phyloP scores from a whole-genome alignment of 2,113 vertebrate species.

The Leiothrix lutea region DNA sequence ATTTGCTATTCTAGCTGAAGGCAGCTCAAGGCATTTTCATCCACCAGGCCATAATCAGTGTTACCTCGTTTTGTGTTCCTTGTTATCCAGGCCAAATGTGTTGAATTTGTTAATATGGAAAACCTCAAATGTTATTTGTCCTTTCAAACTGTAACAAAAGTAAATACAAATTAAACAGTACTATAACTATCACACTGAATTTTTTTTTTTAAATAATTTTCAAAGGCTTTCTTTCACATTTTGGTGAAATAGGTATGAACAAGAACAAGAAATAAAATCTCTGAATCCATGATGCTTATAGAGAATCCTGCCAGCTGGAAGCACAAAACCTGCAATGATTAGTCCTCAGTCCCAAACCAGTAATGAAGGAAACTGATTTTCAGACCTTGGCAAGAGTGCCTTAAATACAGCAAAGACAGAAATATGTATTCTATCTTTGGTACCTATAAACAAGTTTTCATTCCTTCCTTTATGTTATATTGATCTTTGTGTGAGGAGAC shows the following conservation, averaged over 20 bases:
- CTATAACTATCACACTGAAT: background rate
- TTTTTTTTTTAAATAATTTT: background rate
- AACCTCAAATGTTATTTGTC: background rate
- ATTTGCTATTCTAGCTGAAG: conserved; percentile 33
- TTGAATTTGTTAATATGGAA: conserved; percentile 1
- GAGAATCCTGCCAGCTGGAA: background rate
- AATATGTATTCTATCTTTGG: background rate
- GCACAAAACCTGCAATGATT: background rate
- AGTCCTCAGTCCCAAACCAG: background rate
- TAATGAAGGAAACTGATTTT: background rate
- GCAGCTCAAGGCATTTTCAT: conserved; percentile 23
- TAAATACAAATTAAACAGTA: background rate
- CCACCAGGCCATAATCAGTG: background rate
- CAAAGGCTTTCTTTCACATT: background rate
- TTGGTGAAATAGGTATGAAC: background rate
- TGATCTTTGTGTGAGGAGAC: background rate
- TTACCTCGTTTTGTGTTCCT: background rate
- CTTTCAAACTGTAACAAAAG: background rate
- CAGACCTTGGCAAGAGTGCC: background rate
- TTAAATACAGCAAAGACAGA: background rate
- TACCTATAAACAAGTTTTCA: background rate
- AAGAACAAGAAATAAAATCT: background rate
- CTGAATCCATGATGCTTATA: background rate
- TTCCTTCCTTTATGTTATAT: background rate
- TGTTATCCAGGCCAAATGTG: background rate